Evolutionary conservation across 2,797 vertebrate species (phyloP).

Genomic region (Hyperoplus immaculatus): DNA sequence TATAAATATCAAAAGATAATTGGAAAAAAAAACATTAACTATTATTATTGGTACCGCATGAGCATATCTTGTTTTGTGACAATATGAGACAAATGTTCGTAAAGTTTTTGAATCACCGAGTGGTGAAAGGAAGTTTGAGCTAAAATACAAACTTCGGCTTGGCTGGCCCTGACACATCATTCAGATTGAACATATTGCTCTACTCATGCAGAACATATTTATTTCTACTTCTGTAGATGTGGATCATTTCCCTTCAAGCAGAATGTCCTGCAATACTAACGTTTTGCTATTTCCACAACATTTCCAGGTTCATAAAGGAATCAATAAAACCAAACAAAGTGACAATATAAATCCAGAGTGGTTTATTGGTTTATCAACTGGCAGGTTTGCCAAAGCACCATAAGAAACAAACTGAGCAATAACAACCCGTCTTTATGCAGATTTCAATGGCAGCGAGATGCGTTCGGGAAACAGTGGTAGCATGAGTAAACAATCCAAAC

Average conservation of each 20-base stretch:
- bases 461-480: constrained; percentile 57
- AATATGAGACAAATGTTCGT: constrained; percentile 9
- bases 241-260: constrained; percentile 42
- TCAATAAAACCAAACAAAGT: constrained; percentile 16
- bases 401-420: constrained; percentile 62
- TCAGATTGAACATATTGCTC: constrained; percentile 60
- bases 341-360: constrained; percentile 61
- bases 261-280: constrained; percentile 20
- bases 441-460: constrained; percentile 59
- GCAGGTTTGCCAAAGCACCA: constrained; percentile 81
- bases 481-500: constrained; percentile 53
- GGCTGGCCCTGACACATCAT: constrained; percentile 11
- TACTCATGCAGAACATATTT: constrained; percentile 23
- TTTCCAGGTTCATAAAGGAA: constrained; percentile 19
- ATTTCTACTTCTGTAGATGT: constrained; percentile 24
- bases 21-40: too few species aligned
- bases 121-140: constrained; percentile 15
- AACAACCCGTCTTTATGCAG: constrained; percentile 40
- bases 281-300: constrained; percentile 1
- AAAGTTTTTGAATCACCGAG: constrained; percentile 13
- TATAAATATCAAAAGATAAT: background rate
- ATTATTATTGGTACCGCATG: background rate
- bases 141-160: constrained; percentile 42
- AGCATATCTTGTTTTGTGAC: background rate
- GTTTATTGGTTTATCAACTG: constrained; percentile 79